These are phyloP conservation scores for Acrossocheilus fasciatus DNA, from an alignment of 2,797 vertebrate species.

Conservation along the genomic window DNA sequence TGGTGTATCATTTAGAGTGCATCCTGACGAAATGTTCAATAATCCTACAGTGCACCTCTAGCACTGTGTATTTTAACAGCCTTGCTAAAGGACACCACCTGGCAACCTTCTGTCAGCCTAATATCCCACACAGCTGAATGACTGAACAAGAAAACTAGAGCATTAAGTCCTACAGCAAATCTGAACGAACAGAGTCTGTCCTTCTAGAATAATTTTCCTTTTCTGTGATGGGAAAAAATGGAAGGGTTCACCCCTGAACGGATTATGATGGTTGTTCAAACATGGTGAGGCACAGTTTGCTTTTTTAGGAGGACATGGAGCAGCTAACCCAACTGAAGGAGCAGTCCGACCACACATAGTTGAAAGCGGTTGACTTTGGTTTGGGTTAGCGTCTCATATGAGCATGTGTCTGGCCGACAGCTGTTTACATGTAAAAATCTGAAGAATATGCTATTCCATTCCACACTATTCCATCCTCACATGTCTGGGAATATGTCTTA, in stretches of 20 bases:
- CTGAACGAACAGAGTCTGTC: neutral
- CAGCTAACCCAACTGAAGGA: neutral
- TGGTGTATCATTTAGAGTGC: neutral
- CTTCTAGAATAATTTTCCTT: neutral
- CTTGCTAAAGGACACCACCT: slow-evolving; percentile 23
- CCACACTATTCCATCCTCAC: slow-evolving; percentile 5
- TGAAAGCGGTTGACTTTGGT: slow-evolving; percentile 35
- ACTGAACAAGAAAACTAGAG: neutral
- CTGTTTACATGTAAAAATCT: slow-evolving; percentile 37
- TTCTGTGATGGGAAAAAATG: neutral
- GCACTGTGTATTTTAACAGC: slow-evolving; percentile 33
- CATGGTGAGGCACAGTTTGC: slow-evolving; percentile 17
- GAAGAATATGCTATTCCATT: slow-evolving; percentile 12
- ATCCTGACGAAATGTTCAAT: neutral
- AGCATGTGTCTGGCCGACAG: slow-evolving; percentile 46
- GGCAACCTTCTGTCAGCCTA: slow-evolving; percentile 23
- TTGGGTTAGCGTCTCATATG: slow-evolving; percentile 21
- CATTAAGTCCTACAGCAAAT: slow-evolving; percentile 4
- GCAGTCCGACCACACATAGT: neutral
- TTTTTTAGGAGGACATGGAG: slow-evolving; percentile 4
- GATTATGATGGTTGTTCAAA: slow-evolving; percentile 17
- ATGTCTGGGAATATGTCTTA: slow-evolving; percentile 8
- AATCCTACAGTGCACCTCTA: neutral
- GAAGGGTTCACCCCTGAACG: neutral
- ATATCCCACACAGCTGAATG: slow-evolving; percentile 8